Evolutionary conservation across 2,113 vertebrate genomes (phyloP).

Genomic region (Monopterus albus): DNA sequence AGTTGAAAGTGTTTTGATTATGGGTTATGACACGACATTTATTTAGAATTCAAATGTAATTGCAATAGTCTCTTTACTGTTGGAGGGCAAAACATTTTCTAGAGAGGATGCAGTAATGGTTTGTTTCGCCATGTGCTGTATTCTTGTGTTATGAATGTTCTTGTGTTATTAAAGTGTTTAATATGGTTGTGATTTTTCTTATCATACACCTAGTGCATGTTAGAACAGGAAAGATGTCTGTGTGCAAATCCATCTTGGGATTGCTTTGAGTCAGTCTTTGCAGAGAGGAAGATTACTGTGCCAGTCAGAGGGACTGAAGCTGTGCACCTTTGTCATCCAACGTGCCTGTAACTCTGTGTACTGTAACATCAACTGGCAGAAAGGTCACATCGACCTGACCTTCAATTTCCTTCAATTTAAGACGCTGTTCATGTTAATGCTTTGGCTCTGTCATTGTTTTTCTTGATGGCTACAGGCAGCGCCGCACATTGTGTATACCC

Average conservation of each 20-base stretch:
- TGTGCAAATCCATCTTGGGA: constrained; percentile 11
- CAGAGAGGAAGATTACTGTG: constrained; percentile 40
- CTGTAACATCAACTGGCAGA: constrained; percentile 69
- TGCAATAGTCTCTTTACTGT: background rate
- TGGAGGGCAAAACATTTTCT: background rate
- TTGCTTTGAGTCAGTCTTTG: constrained; percentile 14
- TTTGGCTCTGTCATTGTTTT: constrained; percentile 1
- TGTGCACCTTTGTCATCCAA: constrained; percentile 34
- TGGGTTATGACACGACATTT: background rate
- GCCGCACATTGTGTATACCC: constrained; percentile 19
- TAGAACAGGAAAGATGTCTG: constrained; percentile 2
- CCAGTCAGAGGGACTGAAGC: constrained; percentile 31
- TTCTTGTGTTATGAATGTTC: too few species aligned
- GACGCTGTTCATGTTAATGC: constrained; percentile 24
- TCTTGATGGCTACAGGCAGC: constrained; percentile 20
- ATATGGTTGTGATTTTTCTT: background rate
- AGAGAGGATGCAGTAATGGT: background rate
- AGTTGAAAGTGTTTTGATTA: background rate
- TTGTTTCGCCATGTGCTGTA: background rate
- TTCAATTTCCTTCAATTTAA: constrained; percentile 54
- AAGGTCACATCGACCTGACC: constrained; percentile 64
- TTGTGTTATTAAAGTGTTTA: background rate
- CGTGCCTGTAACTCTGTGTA: constrained; percentile 32
- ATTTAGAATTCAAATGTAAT: background rate
- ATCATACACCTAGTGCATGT: background rate